Evolutionary conservation across 2,113 vertebrate genomes (phyloP).

Genomic region (Lasiurus borealis): DNA sequence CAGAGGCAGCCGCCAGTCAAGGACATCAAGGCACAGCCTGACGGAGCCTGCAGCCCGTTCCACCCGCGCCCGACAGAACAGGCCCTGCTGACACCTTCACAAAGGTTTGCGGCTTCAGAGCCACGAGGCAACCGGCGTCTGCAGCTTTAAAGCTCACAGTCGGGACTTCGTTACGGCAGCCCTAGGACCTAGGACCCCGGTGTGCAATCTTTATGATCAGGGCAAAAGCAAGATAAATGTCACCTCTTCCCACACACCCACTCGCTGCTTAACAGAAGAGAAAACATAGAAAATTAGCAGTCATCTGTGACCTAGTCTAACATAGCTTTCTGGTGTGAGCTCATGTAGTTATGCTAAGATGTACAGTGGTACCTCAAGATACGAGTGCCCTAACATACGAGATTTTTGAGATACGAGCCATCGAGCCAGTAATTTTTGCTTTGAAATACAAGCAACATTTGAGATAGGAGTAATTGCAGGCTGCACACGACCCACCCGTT

Average conservation of each 20-base stretch:
- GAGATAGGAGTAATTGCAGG: too few species aligned
- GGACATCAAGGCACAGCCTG: too few species aligned
- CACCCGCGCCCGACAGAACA: too few species aligned
- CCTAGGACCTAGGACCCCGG: background rate
- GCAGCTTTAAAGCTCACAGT: background rate
- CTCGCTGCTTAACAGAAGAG: background rate
- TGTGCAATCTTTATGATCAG: background rate
- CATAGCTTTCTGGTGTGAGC: background rate
- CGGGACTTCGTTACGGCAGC: background rate
- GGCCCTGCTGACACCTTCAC: background rate
- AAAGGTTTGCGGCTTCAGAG: background rate
- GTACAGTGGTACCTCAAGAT: too few species aligned
- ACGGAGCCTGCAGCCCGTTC: background rate
- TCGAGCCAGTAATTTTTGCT: too few species aligned
- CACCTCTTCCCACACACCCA: background rate
- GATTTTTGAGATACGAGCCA: too few species aligned
- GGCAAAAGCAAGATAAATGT: slow-evolving; percentile 30
- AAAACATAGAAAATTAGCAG: slow-evolving; percentile 2
- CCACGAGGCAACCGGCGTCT: background rate
- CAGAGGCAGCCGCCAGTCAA: background rate
- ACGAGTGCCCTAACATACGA: too few species aligned
- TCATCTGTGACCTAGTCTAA: background rate
- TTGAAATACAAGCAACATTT: too few species aligned
- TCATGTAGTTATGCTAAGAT: slow-evolving; percentile 10
- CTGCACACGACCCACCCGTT: too few species aligned